These are phyloP conservation scores for Lepidochitona cinerea DNA, from an alignment of 2,888 invertebrate genomes.

Conservation along the genomic window DNA sequence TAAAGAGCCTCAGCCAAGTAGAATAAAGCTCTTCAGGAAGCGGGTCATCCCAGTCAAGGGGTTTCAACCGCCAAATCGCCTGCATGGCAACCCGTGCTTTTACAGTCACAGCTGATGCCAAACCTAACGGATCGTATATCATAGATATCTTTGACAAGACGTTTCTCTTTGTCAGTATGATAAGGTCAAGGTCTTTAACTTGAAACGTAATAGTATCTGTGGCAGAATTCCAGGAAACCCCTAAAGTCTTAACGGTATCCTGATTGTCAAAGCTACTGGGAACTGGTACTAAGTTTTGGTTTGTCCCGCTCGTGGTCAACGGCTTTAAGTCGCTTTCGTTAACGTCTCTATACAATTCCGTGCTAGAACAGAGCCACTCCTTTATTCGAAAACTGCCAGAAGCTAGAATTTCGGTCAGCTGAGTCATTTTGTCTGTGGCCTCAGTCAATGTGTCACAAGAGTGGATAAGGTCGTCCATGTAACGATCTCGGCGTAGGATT, in stretches of 20 bases:
- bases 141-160: constrained; percentile 11
- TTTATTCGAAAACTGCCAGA: no score
- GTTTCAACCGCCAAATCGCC: constrained; percentile 7
- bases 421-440: not conserved
- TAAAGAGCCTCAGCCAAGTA: not conserved
- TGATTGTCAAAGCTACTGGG: constrained; percentile 7
- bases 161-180: constrained; percentile 7
- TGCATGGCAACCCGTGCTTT: constrained; percentile 15
- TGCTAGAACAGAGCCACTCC: no score
- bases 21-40: not conserved
- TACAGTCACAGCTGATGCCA: constrained; percentile 13
- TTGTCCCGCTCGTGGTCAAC: not conserved
- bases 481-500: constrained; percentile 10
- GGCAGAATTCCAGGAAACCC: constrained; percentile 9
- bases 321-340: not conserved
- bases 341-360: no score
- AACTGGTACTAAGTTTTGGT: not conserved
- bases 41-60: constrained; percentile 7
- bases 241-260: not conserved
- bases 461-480: constrained; percentile 15
- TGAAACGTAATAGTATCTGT: constrained; percentile 3
- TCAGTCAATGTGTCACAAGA: not conserved
- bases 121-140: constrained; percentile 14
- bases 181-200: constrained; percentile 2
- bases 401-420: not conserved